Percentiles rank a stretch among this genome's conserved stretches.
phyloP scores from a whole-genome alignment of 23 tunicate species.

The Ascidia mentula region DNA sequence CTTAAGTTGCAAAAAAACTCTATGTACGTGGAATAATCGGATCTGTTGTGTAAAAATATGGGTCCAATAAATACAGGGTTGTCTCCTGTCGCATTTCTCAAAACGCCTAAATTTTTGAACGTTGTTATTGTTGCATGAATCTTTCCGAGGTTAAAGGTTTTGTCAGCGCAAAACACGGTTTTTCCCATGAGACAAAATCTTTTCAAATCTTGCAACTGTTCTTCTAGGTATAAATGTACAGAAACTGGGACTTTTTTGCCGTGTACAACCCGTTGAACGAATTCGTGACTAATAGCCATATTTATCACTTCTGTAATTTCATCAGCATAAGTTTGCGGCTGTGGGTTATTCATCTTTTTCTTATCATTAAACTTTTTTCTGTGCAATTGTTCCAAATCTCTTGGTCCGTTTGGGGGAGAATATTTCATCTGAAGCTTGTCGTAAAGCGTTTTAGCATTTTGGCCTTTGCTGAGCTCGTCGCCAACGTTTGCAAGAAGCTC shows the following conservation, averaged over 20 bases:
- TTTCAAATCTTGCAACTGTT: neutral
- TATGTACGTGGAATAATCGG: neutral
- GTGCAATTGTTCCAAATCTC: neutral
- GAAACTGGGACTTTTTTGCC: neutral
- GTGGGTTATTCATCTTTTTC: neutral
- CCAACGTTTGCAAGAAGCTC: neutral
- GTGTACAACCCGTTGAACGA: neutral
- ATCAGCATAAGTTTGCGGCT: neutral
- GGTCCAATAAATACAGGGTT: neutral
- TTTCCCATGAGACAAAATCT: neutral
- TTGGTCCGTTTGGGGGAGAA: neutral
- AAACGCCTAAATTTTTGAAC: neutral
- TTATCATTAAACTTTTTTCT: neutral
- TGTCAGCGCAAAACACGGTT: conserved; percentile 4
- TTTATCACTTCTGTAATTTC: neutral
- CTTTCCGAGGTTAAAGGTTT: conserved; percentile 7
- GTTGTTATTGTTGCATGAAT: conserved; percentile 4
- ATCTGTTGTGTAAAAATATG: conserved; percentile 3
- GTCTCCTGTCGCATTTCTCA: neutral
- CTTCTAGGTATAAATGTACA: neutral
- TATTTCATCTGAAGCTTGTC: neutral
- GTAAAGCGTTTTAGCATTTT: neutral
- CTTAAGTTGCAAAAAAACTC: neutral
- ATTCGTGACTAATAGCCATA: neutral
- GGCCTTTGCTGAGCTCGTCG: neutral